Base-by-base conservation (phyloP, 2,797 vertebrate species). In the Pantherophis alleghaniensis region DNA sequence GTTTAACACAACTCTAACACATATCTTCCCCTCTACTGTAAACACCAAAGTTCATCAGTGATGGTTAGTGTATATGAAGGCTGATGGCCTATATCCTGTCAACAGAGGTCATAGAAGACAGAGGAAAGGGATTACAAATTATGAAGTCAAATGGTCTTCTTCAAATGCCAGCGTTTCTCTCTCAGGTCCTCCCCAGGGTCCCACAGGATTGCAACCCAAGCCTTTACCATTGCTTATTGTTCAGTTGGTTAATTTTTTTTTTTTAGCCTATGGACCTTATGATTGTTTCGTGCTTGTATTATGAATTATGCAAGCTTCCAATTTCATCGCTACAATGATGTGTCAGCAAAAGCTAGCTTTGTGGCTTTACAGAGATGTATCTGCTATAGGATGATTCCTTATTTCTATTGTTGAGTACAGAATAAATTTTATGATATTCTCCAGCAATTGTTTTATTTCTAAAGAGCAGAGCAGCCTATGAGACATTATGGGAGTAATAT, bases 301-400 rank as follows among this genome's bases (percentile, higher is more conserved):
- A 93, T 74, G 87, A 91, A 93, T 88, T 69, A 91, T 79, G 28
- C 86, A 93, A 91, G n/a, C n/a, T 88, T 66, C 79, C 92, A 59
- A 10, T 66, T 59, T 91, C 60, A 79, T 79, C 47, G 47, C 63
- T 20, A 79, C 59, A 93, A 66, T 93, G 63, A 93, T 88, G 28
- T 83, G 69, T 86, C 57, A 89, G n/a, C 57, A 53, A 56, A 9
- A 87, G 60, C 88, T 63, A 86, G 37, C 37, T 56, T 53, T 87
- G 14, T 2, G 6, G 63, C 42, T 16, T 69, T 92, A 13, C 88
- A 88, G 47, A 51, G 20, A 1, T 88, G 79, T 53, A 60, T 56
- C 20, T 94, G 12, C 1, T 3, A 13, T 32, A 7, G 87, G 18
- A 89, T 53, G 55, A 22, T 14, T 56, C 88, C 53, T 87, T 2